phyloP scores from a whole-genome alignment of 2,797 vertebrate species.

The Perodicticus potto region DNA sequence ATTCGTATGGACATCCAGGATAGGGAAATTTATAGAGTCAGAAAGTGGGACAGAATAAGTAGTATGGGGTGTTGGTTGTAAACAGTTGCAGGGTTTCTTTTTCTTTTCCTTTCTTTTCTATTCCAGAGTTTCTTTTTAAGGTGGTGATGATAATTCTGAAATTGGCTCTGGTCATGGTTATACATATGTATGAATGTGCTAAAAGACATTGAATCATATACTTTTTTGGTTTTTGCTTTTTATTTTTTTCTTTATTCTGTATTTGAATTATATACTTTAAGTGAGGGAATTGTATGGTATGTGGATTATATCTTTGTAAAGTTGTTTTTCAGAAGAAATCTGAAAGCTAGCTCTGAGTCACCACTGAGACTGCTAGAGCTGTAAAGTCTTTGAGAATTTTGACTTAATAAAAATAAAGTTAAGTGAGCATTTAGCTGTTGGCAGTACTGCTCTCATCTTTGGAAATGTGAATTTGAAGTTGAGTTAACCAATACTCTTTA shows the following conservation, averaged over 20 bases:
- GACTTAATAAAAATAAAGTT: background rate
- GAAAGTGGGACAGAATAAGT: background rate
- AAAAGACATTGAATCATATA: background rate
- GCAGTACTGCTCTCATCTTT: background rate
- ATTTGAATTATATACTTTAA: background rate
- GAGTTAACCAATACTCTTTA: background rate
- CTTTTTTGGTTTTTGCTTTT: background rate
- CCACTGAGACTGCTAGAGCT: background rate
- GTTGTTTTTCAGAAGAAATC: background rate
- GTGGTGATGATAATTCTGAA: background rate
- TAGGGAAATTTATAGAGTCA: background rate
- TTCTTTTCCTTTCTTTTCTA: no score
- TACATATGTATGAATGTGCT: background rate
- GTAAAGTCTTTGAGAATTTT: background rate
- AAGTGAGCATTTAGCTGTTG: background rate
- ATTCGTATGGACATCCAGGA: background rate
- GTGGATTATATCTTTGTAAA: background rate
- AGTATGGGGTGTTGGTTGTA: background rate
- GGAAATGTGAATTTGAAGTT: background rate
- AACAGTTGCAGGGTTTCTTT: background rate
- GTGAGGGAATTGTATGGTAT: background rate
- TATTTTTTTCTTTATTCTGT: no score
- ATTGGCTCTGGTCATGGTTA: background rate
- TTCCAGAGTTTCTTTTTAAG: background rate
- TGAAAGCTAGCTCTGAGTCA: background rate